phyloP scores from a whole-genome alignment of 2,113 vertebrate species.

The Vulpes ferrilata region DNA sequence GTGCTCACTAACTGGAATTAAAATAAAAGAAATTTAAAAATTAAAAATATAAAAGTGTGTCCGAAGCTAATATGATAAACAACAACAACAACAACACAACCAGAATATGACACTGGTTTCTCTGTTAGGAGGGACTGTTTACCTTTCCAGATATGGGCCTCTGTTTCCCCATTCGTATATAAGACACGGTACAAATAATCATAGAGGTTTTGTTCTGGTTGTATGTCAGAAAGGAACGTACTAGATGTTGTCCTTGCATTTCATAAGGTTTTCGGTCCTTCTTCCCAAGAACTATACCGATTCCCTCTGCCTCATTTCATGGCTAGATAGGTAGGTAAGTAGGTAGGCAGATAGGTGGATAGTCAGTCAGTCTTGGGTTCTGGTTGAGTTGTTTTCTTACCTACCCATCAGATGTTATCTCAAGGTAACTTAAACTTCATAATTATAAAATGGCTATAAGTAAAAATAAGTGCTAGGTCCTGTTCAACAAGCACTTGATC shows the following conservation, averaged over 20 bases:
- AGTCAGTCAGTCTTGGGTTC: neutral
- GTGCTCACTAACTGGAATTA: neutral
- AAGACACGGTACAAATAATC: neutral
- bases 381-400: neutral
- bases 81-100: neutral
- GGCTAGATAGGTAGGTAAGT: no score
- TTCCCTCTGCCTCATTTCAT: neutral
- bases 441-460: neutral
- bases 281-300: neutral
- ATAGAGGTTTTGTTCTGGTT: neutral
- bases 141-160: neutral
- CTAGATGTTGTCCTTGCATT: neutral
- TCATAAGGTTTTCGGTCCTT: neutral
- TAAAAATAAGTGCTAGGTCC: neutral
- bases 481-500: no score
- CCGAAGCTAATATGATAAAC: neutral
- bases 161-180: neutral
- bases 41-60: no score
- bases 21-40: neutral
- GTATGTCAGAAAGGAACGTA: neutral
- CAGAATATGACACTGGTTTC: neutral
- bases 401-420: neutral
- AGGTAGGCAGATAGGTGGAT: no score
- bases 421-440: neutral
- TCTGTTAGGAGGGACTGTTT: neutral